Percentiles rank a stretch among this genome's conserved stretches.
Conservation (phyloP, 92 coral and sea anemone species). For the Umimayanthus chanpuru region DNA sequence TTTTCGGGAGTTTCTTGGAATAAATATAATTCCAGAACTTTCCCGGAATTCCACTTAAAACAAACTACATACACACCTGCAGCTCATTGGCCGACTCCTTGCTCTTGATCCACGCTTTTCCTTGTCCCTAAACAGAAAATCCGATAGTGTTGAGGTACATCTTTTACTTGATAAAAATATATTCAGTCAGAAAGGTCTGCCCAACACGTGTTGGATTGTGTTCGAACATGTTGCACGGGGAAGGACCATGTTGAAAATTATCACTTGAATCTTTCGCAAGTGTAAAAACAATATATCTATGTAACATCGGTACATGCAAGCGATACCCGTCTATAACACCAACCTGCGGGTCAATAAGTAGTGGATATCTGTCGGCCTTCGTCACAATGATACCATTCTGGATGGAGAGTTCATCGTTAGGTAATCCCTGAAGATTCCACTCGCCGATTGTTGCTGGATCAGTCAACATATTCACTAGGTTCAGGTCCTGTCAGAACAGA, state of each 20-base stretch:
- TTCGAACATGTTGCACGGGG: not conserved
- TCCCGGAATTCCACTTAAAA: no score
- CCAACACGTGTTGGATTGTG: not conserved
- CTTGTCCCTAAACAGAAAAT: constrained; percentile 77
- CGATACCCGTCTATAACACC: not conserved
- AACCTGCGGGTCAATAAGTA: constrained; percentile 97
- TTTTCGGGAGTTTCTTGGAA: no score
- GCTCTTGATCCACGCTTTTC: constrained; percentile 97
- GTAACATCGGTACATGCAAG: not conserved
- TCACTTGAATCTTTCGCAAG: no score
- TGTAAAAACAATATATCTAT: no score
- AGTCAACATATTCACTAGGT: constrained; percentile 89
- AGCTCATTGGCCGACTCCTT: constrained; percentile 86
- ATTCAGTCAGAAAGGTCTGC: not conserved
- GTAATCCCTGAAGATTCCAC: constrained; percentile 97
- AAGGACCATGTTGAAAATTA: not conserved
- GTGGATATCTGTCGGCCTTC: constrained; percentile 92
- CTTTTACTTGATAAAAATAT: no score
- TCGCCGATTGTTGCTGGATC: constrained; percentile 98
- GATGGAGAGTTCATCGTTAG: constrained; percentile 94
- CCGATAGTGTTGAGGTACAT: not conserved
- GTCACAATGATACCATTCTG: constrained; percentile 99
- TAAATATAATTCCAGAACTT: no score
- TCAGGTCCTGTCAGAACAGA: constrained; percentile 70
- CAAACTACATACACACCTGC: constrained; percentile 61